Evolutionary conservation across 1,140 invertebrate species (phyloP).

Genomic region (Littorina saxatilis): DNA sequence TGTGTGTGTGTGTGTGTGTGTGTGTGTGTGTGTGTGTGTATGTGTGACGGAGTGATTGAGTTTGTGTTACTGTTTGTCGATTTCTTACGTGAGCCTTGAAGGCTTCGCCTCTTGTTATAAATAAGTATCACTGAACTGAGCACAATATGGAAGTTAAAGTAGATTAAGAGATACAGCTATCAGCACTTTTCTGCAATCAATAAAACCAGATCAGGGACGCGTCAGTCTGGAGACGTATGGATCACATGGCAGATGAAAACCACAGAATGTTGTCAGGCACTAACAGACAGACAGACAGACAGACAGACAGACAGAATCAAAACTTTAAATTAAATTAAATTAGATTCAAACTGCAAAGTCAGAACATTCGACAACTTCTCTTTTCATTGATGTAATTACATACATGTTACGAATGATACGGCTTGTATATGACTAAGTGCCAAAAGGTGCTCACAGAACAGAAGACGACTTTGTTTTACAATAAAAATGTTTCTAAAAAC

Average conservation of each 20-base stretch:
- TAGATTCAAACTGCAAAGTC: not conserved
- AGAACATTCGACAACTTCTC: not conserved
- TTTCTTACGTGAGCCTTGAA: no score
- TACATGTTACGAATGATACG: not conserved
- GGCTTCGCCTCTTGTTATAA: no score
- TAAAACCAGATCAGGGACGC: not conserved
- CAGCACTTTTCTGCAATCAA: not conserved
- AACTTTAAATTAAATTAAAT: not conserved
- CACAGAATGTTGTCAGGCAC: not conserved
- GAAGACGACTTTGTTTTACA: no score
- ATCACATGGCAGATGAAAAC: not conserved
- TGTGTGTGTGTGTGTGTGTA: not conserved
- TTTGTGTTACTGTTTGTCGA: no score
- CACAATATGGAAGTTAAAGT: no score
- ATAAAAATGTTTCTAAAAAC: no score
- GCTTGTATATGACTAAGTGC: no score
- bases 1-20: conserved; percentile 2
- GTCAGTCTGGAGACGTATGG: not conserved
- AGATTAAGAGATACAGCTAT: not conserved
- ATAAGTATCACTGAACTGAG: no score
- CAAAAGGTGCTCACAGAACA: no score
- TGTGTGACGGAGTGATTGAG: no score
- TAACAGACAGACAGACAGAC: no score
- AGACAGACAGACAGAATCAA: no score
- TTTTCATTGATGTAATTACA: not conserved